Evolutionary conservation across 2,113 vertebrate genomes (phyloP).

Genomic region (Orycteropus afer): DNA sequence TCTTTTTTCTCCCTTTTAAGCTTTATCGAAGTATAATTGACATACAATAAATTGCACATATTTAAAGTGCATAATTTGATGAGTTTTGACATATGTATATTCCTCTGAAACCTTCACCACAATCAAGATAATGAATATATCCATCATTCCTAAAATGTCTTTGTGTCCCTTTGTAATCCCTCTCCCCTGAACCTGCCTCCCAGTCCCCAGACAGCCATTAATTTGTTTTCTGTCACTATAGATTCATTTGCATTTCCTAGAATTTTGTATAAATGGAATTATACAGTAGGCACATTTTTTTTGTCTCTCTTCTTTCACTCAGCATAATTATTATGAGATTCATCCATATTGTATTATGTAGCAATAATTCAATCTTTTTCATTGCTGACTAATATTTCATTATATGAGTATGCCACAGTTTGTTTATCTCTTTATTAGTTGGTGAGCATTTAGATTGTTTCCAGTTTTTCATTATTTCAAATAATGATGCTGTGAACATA

Average conservation of each 20-base stretch:
- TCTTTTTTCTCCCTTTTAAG: slow-evolving; percentile 24
- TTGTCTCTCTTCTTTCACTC: slow-evolving; percentile 70
- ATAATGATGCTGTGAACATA: slow-evolving; percentile 13
- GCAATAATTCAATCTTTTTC: slow-evolving; percentile 66
- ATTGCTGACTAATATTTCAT: slow-evolving; percentile 56
- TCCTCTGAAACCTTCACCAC: background rate
- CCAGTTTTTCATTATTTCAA: background rate
- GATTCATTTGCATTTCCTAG: slow-evolving; percentile 73
- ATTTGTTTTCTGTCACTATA: slow-evolving; percentile 65
- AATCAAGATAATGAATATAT: slow-evolving; percentile 61
- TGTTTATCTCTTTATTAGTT: slow-evolving; percentile 40
- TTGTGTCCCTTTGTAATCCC: slow-evolving; percentile 55
- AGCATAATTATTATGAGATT: slow-evolving; percentile 77
- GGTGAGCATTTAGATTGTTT: slow-evolving; percentile 56
- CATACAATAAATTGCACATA: slow-evolving; percentile 63
- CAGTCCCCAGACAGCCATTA: slow-evolving; percentile 57
- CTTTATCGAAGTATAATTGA: slow-evolving; percentile 66
- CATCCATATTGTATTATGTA: slow-evolving; percentile 65
- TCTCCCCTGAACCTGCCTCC: background rate
- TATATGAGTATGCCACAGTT: slow-evolving; percentile 22
- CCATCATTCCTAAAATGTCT: slow-evolving; percentile 63
- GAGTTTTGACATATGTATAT: slow-evolving; percentile 74
- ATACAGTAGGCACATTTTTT: slow-evolving; percentile 50
- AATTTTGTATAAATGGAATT: slow-evolving; percentile 74
- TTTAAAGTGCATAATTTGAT: slow-evolving; percentile 70